Evolutionary conservation across 2,888 invertebrate species (phyloP), one percentile per base, ranked within the genome.

Genomic region (Cyrtodaria siliqua): DNA sequence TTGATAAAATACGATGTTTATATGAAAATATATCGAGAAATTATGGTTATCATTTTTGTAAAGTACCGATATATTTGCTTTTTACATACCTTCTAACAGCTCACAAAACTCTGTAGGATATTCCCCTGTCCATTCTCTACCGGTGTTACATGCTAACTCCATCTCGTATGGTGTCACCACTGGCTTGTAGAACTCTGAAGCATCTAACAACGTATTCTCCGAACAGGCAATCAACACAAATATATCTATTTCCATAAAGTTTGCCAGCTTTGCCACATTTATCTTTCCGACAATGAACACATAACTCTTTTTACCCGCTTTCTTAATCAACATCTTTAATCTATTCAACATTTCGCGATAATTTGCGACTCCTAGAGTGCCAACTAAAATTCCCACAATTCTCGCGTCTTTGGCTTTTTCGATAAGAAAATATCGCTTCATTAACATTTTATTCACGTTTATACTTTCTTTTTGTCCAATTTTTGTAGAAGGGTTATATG

Each of bases 211-310:
- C 20, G 96, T 96, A 90, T 97, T 98, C 93, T 98, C 97, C 1
- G 98, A 96, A 91, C 99, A 99, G 0, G 98, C 96, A 61, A 99
- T 95, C 88, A 97, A 94, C 0, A 98, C 97, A 93, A 97, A 99
- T 50, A 97, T 95, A 90, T 99, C 98, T 80, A 99, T 91, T 68
- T 97, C 97, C 66, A 96, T 95, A 92, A 99, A 98, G 93, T 99
- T 99, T 0, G 98, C 98, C 75, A 99, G 94, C 93, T 99, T 99
- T 0, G 97, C 96, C 14, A 97, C 96, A 94, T 97, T 99, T 2
- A 98, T 96, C 92, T 98, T 98, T 4, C 99, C 99, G 63, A 99
- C 97, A 26, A 97, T 97, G 66, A 99, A 95, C 53, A 97, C 96
- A 90, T 99, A 98, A 80, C 96, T 96, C 91, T 97, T 98, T 91